Conservation (phyloP, 1,140 invertebrate genomes). For the Zaprionus vittiger region DNA sequence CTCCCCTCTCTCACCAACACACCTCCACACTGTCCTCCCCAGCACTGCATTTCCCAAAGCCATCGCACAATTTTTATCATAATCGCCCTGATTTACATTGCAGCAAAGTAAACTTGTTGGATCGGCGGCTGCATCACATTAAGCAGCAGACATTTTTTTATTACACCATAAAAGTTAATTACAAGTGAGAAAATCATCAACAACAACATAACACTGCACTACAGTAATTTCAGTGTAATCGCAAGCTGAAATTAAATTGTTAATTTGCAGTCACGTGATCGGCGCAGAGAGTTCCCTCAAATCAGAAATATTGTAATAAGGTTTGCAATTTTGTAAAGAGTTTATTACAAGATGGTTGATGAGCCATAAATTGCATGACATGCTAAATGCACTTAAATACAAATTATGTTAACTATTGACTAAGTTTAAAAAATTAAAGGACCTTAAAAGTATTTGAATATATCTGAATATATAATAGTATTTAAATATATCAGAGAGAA, state of each 20-base stretch:
- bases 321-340: not conserved
- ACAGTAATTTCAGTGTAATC: slow-evolving; percentile 20
- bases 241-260: slow-evolving; percentile 32
- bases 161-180: slow-evolving; percentile 52
- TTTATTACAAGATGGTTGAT: not conserved
- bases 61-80: slow-evolving; percentile 35
- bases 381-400: too few species aligned
- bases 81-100: slow-evolving; percentile 50
- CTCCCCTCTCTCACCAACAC: not conserved
- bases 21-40: not conserved
- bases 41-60: not conserved
- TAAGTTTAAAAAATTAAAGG: too few species aligned
- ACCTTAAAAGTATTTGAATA: too few species aligned
- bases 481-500: too few species aligned
- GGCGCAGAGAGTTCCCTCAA: not conserved
- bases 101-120: slow-evolving; percentile 35
- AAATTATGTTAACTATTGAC: too few species aligned
- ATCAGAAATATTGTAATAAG: not conserved
- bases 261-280: slow-evolving; percentile 11
- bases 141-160: slow-evolving; percentile 31
- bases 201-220: slow-evolving; percentile 10
- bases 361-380: not conserved
- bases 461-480: too few species aligned
- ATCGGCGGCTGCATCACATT: slow-evolving; percentile 42
- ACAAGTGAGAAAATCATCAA: slow-evolving; percentile 23